These are phyloP conservation scores for Amitus sp. DNA, from an alignment of 2,888 invertebrate species.

Conservation along the genomic window DNA sequence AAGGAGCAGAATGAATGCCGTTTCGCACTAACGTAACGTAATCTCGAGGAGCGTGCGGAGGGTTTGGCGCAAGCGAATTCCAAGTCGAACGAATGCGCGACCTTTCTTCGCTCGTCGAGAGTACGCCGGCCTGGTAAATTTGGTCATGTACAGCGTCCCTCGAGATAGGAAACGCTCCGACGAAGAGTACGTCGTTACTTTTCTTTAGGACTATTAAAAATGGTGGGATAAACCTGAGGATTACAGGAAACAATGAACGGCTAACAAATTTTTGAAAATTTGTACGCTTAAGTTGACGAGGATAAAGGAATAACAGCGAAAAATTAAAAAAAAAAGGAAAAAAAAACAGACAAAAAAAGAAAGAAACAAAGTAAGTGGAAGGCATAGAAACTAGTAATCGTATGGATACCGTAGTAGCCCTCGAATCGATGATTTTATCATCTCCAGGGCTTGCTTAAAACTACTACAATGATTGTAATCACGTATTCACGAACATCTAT, in stretches of 20 bases:
- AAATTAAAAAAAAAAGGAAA: background rate
- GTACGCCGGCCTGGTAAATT: constrained; percentile 7
- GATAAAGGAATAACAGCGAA: no score
- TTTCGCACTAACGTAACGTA: constrained; percentile 14
- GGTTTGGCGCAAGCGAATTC: constrained; percentile 3
- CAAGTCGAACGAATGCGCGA: constrained; percentile 1
- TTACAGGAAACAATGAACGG: no score
- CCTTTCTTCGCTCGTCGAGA: constrained; percentile 7
- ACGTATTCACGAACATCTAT: constrained; percentile 97
- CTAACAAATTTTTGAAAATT: no score
- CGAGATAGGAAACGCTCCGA: constrained; percentile 39
- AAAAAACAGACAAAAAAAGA: background rate
- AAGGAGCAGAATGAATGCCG: constrained; percentile 13
- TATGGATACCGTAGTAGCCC: constrained; percentile 37
- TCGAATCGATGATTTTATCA: constrained; percentile 46
- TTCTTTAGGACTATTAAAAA: no score
- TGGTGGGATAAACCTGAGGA: no score
- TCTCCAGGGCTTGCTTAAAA: constrained; percentile 55
- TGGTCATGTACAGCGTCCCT: constrained; percentile 38
- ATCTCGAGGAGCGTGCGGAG: constrained; percentile 5
- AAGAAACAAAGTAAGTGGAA: constrained; percentile 1
- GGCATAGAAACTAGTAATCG: constrained; percentile 20
- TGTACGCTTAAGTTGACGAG: no score
- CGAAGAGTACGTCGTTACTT: constrained; percentile 12
- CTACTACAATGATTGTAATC: constrained; percentile 66